Evolutionary conservation across 1,140 invertebrate genomes (phyloP).

Genomic region (Drosophila pallidifrons): DNA sequence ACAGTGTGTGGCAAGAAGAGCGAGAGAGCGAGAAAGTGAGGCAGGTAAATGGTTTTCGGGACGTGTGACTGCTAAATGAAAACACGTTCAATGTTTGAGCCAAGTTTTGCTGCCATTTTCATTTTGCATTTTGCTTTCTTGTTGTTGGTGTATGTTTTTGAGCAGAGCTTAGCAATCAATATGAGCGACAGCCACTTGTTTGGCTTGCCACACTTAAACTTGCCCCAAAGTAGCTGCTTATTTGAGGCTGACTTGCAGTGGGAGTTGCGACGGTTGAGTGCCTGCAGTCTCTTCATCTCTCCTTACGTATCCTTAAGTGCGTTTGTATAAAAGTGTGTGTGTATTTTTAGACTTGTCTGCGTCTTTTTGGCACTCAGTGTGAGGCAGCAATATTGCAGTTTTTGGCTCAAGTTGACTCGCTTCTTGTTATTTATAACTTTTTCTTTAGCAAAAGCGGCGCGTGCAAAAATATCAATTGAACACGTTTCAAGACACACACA

Average conservation of each 20-base stretch:
- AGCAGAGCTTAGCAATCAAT: constrained; percentile 66
- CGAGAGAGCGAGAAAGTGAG: constrained; percentile 8
- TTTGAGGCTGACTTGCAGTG: constrained; percentile 41
- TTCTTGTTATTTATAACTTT: constrained; percentile 81
- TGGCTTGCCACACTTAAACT: constrained; percentile 66
- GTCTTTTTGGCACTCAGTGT: constrained; percentile 58
- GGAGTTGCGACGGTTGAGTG: neutral
- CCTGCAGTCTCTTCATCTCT: neutral
- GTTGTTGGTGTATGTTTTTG: constrained; percentile 12
- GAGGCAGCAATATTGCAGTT: constrained; percentile 74
- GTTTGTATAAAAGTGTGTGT: constrained; percentile 22
- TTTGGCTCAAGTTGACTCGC: constrained; percentile 44
- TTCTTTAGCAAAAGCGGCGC: constrained; percentile 67
- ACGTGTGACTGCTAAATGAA: constrained; percentile 65
- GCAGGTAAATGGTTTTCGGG: constrained; percentile 58
- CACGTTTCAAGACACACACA: constrained; percentile 74
- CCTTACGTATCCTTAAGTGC: constrained; percentile 48
- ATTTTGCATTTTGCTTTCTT: constrained; percentile 1
- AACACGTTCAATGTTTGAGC: constrained; percentile 61
- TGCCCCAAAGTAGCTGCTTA: constrained; percentile 50
- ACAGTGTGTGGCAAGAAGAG: constrained; percentile 2
- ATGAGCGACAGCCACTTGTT: constrained; percentile 73
- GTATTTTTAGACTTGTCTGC: constrained; percentile 72
- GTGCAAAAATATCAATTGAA: constrained; percentile 84
- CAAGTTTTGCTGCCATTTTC: constrained; percentile 10